A percentile compares a stretch with the other conserved stretches of the same genome.
phyloP scores from a whole-genome alignment of 2,113 vertebrate genomes.

The Trochalopteron elliotii region DNA sequence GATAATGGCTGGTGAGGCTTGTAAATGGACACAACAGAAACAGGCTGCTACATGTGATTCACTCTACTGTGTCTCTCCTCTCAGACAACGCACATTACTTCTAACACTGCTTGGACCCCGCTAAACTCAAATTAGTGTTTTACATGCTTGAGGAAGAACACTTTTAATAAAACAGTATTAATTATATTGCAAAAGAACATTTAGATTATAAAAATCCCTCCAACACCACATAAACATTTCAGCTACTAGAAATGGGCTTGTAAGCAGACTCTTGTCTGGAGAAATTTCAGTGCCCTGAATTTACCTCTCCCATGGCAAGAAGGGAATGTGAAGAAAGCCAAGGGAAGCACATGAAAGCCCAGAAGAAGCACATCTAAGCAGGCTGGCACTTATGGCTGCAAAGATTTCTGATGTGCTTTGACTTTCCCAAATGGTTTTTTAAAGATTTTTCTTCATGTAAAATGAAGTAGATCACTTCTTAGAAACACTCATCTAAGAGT shows the following conservation, averaged over 20 bases:
- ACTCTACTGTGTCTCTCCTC: not conserved
- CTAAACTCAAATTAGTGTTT: not conserved
- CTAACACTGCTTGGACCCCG: not conserved
- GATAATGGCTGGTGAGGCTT: slow-evolving; percentile 10
- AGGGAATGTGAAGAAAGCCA: not conserved
- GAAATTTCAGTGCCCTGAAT: not conserved
- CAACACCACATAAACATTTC: not conserved
- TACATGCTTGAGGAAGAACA: not conserved
- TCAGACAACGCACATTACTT: not conserved
- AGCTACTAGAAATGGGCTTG: not conserved
- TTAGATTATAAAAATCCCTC: not conserved
- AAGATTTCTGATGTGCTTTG: not conserved
- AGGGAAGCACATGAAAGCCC: not conserved
- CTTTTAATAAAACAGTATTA: not conserved
- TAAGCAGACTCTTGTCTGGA: not conserved
- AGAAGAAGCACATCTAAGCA: not conserved
- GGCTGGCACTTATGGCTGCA: not conserved
- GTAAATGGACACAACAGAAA: not conserved
- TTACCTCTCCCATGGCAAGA: not conserved
- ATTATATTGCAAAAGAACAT: not conserved
- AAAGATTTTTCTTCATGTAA: slow-evolving; percentile 7
- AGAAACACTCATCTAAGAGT: not conserved
- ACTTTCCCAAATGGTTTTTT: not conserved
- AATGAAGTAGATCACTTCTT: not conserved
- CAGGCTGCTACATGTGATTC: not conserved